Evolutionary conservation across 2,797 vertebrate genomes (phyloP), one percentile per base, ranked within the genome.

Genomic region (Nannoperca australis): DNA sequence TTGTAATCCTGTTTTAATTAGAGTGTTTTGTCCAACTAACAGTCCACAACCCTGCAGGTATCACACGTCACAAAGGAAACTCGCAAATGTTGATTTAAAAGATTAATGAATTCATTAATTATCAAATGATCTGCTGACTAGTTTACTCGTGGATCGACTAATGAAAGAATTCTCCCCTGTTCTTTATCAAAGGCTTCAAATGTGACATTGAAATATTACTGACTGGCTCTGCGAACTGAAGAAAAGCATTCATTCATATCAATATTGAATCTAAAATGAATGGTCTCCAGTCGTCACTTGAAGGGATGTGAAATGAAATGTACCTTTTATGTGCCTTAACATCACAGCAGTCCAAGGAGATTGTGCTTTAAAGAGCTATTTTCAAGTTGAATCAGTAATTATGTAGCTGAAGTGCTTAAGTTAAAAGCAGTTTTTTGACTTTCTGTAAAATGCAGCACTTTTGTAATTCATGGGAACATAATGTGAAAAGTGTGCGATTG

Each of bases 281-380:
- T 32, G 22, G 30, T 20, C 5, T 72, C 27, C 32, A 34, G 9
- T 54, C 32, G 47, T 64, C 60, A 27, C 42, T 44, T 58, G 7
- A 64, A 49, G 27, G 32, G 24, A 64, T 36, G 24, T 49, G 7
- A 68, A 45, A 47, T 62, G 20, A 69, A 69, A 38, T 63, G 6
- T 15, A 61, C 69, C 81, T 61, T 61, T 55, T 49, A 68, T 76
- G 92, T 91, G 91, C 92, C 92, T 91, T 70, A 32, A 67, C 2
- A 1, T 62, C 3, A 34, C 9, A 70, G 34, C 38, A 22, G 44
- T 63, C 34, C 10, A 34, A 24, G 6, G 34, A 9, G 15, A 55
- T 13, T 11, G 10, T 22, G 12, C 27, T 79, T 67, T 32, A 22
- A 78, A 69, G 30, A 71, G 44, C 68, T 77, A 50, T 80, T 85